phyloP scores from a whole-genome alignment of 1,140 invertebrate species.

The Macrosteles quadrilineatus region DNA sequence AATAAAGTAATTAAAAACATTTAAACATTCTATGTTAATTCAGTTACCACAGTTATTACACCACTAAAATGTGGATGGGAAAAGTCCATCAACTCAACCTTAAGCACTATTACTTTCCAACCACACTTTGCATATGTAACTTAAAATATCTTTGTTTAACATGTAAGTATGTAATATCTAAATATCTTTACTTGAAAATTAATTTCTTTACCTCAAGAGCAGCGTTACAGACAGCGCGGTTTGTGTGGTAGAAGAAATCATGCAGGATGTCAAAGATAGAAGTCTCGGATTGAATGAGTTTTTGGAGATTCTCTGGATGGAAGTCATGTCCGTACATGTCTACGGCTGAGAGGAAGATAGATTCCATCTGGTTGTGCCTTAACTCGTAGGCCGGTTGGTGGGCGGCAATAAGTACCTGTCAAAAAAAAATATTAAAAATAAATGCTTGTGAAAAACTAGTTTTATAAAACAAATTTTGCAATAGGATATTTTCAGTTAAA shows the following conservation, averaged over 20 bases:
- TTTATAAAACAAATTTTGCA: no score
- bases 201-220: slow-evolving; percentile 72
- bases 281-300: slow-evolving; percentile 95
- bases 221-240: slow-evolving; percentile 87
- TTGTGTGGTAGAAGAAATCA: slow-evolving; percentile 97
- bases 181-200: background rate
- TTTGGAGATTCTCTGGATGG: slow-evolving; percentile 95
- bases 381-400: slow-evolving; percentile 97
- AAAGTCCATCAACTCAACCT: background rate
- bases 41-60: background rate
- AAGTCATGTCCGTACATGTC: slow-evolving; percentile 99
- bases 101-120: no score
- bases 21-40: background rate
- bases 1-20: background rate
- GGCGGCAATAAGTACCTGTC: slow-evolving; percentile 91
- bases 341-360: slow-evolving; percentile 96
- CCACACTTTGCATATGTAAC: no score
- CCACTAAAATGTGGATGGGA: background rate
- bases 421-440: no score
- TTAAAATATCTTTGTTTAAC: background rate
- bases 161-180: background rate
- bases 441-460: no score
- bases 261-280: slow-evolving; percentile 98
- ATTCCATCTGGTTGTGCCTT: slow-evolving; percentile 98
- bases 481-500: no score